These are phyloP conservation scores for Holotrichia oblita DNA, from an alignment of 1,140 invertebrate genomes.

Conservation along the genomic window DNA sequence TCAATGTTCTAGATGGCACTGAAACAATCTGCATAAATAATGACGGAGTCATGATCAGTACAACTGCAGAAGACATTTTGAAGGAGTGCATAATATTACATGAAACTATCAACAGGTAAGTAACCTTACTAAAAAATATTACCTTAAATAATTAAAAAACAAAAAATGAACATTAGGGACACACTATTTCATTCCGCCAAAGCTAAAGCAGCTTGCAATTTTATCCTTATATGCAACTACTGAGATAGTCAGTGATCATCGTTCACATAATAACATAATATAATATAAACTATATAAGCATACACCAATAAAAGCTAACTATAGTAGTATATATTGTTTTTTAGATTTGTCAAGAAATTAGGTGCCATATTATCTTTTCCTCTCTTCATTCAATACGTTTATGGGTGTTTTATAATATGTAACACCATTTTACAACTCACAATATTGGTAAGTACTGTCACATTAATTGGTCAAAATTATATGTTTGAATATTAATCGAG, in stretches of 20 bases:
- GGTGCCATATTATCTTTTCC: not conserved
- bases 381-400: not conserved
- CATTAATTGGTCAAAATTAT: not conserved
- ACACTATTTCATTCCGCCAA: not conserved
- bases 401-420: not conserved
- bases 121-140: not conserved
- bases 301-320: not conserved
- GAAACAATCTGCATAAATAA: not conserved
- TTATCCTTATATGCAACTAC: too few relatives aligned
- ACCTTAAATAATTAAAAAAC: not conserved
- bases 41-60: too few relatives aligned
- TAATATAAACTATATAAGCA: not conserved
- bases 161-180: not conserved
- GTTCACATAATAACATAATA: not conserved
- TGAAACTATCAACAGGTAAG: slow-evolving; percentile 26
- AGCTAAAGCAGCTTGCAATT: too few relatives aligned
- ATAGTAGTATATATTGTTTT: not conserved
- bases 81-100: slow-evolving; percentile 10
- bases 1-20: not conserved
- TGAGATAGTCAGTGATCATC: too few relatives aligned
- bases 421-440: slow-evolving; percentile 6
- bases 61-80: slow-evolving; percentile 7
- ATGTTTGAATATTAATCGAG: too few relatives aligned
- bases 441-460: slow-evolving; percentile 5
- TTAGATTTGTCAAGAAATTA: not conserved